phyloP scores from a whole-genome alignment of 2,113 vertebrate species.

The Corynorhinus townsendii region DNA sequence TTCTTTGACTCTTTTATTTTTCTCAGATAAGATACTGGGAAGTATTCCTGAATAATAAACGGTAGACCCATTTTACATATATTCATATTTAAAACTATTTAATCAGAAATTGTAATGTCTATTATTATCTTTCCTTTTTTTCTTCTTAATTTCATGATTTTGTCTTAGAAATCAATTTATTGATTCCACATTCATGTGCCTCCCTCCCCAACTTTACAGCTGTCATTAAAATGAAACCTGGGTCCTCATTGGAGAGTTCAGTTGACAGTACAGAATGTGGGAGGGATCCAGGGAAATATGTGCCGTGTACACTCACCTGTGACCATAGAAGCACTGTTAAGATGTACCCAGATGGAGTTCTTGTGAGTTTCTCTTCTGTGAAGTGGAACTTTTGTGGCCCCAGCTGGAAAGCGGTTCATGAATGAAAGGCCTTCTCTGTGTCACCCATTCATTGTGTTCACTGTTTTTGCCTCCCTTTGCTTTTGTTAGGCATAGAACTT shows the following conservation, averaged over 20 bases:
- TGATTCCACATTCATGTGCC: slow-evolving; percentile 8
- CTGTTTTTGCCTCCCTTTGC: background rate
- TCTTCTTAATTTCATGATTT: background rate
- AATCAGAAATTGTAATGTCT: background rate
- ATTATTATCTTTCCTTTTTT: slow-evolving; percentile 52
- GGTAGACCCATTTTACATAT: background rate
- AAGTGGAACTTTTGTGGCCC: slow-evolving; percentile 51
- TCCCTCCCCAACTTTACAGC: background rate
- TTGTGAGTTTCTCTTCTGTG: slow-evolving; percentile 47
- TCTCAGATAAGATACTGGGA: slow-evolving; percentile 36
- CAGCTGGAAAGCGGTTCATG: slow-evolving; percentile 11
- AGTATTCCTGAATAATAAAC: background rate
- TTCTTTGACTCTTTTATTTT: background rate
- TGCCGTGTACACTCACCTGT: slow-evolving; percentile 27
- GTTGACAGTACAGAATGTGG: background rate
- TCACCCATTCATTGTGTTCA: background rate
- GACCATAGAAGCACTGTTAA: slow-evolving; percentile 50
- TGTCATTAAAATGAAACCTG: slow-evolving; percentile 7
- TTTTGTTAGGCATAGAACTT: background rate
- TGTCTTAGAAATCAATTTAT: slow-evolving; percentile 40
- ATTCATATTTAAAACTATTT: background rate
- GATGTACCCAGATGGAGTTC: slow-evolving; percentile 58
- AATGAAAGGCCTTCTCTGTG: background rate
- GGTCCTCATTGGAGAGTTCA: background rate
- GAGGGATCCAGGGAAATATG: slow-evolving; percentile 40